Evolutionary conservation across 2,797 vertebrate genomes (phyloP), one percentile per base, ranked within the genome.

Genomic region (Denticeps clupeoides): DNA sequence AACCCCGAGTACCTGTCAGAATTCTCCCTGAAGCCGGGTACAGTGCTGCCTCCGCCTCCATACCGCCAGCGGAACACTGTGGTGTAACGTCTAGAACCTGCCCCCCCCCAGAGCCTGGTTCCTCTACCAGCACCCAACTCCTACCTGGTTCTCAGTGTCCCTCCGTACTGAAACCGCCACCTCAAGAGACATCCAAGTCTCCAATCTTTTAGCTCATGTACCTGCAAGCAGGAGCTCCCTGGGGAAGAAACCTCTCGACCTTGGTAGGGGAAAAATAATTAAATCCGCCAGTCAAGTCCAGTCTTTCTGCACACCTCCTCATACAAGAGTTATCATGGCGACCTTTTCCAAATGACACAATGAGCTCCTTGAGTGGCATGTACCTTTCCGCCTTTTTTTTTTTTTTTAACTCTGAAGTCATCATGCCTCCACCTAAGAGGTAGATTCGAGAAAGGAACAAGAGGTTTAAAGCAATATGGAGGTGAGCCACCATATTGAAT

Each of bases 31-130:
- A 96, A 95, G 64, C 84, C 92, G 11, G 89, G 89, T 72, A 79
- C 87, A 8, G 83, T 91, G 65, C 72, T 97, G 73, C 93, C 95
- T 1, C 94, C 93, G 1, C 94, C 94, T 0, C 93, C 93, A 21
- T 99, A 99, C 81, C 86, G 95, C 69, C 95, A 99, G 84, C 81
- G 95, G 61, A 99, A 99, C 47, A 99, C 95, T 47, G 92, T 99
- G 81, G 95, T 99, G 75, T 99, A 86, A 82, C 45, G 48, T 53
- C 49, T 11, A 43, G 33, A 23, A 5, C 7, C 10, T 31, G 22
- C 45, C 13, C 4, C 12, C 49, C 33, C 25, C 12, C 49, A 33
- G 48, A 45, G 40, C 49, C 59, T 40, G 56, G 41, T 59, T 60
- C 55, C 55, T 61, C 11, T 38, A 47, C 38, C 46, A 31, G 45